Base-by-base conservation (phyloP, 1,140 invertebrate genomes). In the Aethina tumida region DNA sequence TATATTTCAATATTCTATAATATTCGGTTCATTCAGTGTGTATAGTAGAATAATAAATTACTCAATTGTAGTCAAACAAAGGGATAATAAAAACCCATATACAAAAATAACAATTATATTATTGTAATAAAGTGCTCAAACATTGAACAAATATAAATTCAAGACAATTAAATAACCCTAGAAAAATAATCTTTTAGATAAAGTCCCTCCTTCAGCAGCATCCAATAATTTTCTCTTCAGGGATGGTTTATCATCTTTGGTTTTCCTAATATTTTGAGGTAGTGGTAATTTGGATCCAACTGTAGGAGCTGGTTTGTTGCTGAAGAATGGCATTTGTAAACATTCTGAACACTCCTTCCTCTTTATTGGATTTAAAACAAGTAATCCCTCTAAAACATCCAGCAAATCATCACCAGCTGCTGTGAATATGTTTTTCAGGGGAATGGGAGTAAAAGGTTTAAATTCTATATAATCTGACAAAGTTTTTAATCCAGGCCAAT, bases 371-470 rank as follows among this genome's bases (percentile, higher is more conserved):
- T 94, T 86, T 43, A 97, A 70, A 9, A 75, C 68, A 1, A 99
- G 69, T 33, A 97, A 67, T 25, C 71, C 76, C 28, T 77, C 74
- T 32, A 98, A 66, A 20, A 99, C 62, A 45, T 84, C 75, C 4
- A 99, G 59, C n/a, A 97, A 67, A 69, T 99, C 95, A 65, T 96
- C 85, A 7, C 77, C 73, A 9, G 93, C 94, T 5, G 96, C 96
- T 21, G 88, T 94, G 56, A 99, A 99, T 50, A 99, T 95, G 49
- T 93, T 79, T 37, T 84, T 80, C 13, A 97, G 60, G 12, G 86
- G 83, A 7, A 81, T 91, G 1, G 81, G 74, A 5, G 83, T 77
- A 51, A 87, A 88, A 2, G 74, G 69, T 58, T 95, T 96, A 59
- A 97, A 97, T 52, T 86, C 76, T 22, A 99, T 82, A 61, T 83